Base-by-base conservation (phyloP, 2,797 vertebrate genomes). In the Caiman crocodilus region DNA sequence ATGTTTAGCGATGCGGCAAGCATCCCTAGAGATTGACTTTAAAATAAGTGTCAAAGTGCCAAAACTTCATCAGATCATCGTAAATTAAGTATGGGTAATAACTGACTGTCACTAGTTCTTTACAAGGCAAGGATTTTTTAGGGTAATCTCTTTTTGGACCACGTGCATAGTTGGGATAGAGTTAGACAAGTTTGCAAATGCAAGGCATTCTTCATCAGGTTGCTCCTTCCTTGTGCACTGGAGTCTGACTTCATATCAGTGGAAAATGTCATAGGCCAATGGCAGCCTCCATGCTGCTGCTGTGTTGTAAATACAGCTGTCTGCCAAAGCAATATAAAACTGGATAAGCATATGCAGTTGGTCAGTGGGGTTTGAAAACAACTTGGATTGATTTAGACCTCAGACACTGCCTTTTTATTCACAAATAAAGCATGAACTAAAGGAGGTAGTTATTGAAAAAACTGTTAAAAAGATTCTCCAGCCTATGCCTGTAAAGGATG, bases 301-400 rank as follows among this genome's bases (percentile, higher is more conserved):
- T 12, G 3, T 23, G 15, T 14, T 16, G 16, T 42, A 78, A 32
- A 17, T 14, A 42, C 9, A 35, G 30, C 30, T 18, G 58, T 77
- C 30, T 30, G 35, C 15, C n/a, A 84, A 28, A 67, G 15, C 17
- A 63, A 2, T 30, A 76, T 25, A 73, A 75, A 42, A 26, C 7
- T 30, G 5, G 5, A 5, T 18, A 21, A 18, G 21, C 23, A 14
- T 4, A 35, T 59, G 16, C 0, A 2, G 55, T 8, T 7, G 4
- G 14, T 9, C 57, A 56, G 12, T 32, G 3, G 14, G 32, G 26
- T 57, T 42, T 73, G 18, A 59, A 4, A 23, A 35, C 32, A 23
- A 7, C 35, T 14, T 73, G 14, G 69, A 14, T 50, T 50, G 69
- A 73, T 25, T 26, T 73, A 50, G 82, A 50, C 14, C 56, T 25